A percentile compares a stretch with the other conserved stretches of the same genome.
phyloP scores from a whole-genome alignment of 2,797 vertebrate genomes.

The Enteromius fasciolatus region DNA sequence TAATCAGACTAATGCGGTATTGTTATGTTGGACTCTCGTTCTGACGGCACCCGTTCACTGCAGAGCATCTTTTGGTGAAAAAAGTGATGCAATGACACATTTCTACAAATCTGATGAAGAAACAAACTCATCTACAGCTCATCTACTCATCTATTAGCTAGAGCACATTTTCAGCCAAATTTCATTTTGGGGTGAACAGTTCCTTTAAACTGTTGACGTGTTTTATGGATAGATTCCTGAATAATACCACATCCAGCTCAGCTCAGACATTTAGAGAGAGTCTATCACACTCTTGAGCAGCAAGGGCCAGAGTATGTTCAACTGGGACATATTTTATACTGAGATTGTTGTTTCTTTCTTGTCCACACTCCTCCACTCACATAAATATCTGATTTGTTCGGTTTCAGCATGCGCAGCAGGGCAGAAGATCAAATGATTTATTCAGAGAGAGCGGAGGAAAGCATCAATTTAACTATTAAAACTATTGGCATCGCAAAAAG shows the following conservation, averaged over 20 bases:
- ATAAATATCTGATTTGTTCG: background rate
- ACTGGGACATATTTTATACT: background rate
- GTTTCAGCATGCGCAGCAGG: background rate
- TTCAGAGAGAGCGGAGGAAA: background rate
- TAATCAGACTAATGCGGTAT: background rate
- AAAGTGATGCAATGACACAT: background rate
- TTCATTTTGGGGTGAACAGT: background rate
- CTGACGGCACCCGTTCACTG: too few species aligned
- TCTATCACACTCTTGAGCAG: background rate
- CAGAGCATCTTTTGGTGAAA: background rate
- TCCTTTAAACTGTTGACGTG: background rate
- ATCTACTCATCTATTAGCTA: rapidly evolving
- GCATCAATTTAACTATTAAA: background rate
- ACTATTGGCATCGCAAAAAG: background rate
- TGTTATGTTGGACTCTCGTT: too few species aligned
- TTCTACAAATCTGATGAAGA: background rate
- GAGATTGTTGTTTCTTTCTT: background rate
- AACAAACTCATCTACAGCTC: background rate
- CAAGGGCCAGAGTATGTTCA: background rate
- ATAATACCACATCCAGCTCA: background rate
- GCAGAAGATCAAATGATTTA: background rate
- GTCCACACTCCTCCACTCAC: background rate
- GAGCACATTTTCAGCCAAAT: background rate
- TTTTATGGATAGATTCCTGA: background rate
- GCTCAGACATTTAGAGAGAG: background rate